Evolutionary conservation across 2,113 vertebrate genomes (phyloP).

Genomic region (Theristicus caerulescens): DNA sequence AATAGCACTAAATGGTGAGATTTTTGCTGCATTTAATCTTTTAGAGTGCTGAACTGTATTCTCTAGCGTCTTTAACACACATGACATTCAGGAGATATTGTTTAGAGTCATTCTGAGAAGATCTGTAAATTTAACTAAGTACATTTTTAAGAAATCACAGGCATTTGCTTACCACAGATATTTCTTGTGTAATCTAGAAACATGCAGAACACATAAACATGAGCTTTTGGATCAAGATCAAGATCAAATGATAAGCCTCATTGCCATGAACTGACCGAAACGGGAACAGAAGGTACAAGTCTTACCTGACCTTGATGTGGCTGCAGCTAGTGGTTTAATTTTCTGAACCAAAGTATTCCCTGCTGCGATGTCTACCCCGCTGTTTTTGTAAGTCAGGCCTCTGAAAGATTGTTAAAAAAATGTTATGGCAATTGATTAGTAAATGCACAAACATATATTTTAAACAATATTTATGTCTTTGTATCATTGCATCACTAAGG

Average conservation of each 20-base stretch:
- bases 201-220: not conserved
- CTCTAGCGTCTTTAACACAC: not conserved
- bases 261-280: not conserved
- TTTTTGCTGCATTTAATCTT: not conserved
- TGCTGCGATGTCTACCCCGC: conserved; percentile 92
- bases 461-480: not conserved
- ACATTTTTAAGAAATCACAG: not conserved
- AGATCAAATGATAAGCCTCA: not conserved
- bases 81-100: not conserved
- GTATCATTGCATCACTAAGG: not conserved
- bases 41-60: not conserved
- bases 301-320: conserved; percentile 90
- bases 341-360: conserved; percentile 89
- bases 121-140: not conserved
- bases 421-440: not conserved
- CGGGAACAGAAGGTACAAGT: not conserved
- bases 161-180: not conserved
- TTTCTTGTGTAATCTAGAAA: not conserved
- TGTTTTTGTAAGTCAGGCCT: conserved; percentile 91
- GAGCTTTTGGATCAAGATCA: not conserved
- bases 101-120: not conserved
- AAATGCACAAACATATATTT: not conserved
- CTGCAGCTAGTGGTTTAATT: conserved; percentile 92
- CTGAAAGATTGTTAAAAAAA: conserved; percentile 66
- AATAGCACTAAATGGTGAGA: not conserved